phyloP scores from a whole-genome alignment of 2,113 vertebrate genomes.

The Tringa solitaria region DNA sequence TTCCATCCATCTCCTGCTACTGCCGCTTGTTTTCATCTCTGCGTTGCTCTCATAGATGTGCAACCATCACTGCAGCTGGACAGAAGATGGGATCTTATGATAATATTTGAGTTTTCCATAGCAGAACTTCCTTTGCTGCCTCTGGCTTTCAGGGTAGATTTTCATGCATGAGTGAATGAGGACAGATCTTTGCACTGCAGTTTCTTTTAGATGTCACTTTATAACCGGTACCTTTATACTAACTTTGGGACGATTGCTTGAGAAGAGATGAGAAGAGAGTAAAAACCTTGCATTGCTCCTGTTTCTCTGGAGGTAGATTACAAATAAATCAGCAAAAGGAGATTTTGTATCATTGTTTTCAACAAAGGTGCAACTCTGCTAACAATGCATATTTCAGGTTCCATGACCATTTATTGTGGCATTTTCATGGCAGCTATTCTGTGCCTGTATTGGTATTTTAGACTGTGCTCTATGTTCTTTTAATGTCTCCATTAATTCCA shows the following conservation, averaged over 20 bases:
- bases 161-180: neutral
- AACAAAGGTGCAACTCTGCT: neutral
- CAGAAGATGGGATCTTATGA: neutral
- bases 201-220: neutral
- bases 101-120: neutral
- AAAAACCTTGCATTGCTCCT: neutral
- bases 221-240: neutral
- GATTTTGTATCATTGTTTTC: neutral
- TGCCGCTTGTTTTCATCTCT: neutral
- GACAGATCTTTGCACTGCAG: neutral
- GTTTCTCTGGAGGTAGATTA: neutral
- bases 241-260: neutral
- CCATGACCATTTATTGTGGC: neutral
- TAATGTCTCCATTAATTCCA: neutral
- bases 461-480: neutral
- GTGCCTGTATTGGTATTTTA: neutral
- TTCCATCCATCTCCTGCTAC: neutral
- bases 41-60: neutral
- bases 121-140: neutral
- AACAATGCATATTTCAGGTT: neutral
- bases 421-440: neutral
- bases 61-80: neutral
- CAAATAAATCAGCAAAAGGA: neutral
- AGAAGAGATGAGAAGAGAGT: neutral
- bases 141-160: neutral